phyloP scores from a whole-genome alignment of 2,113 vertebrate species.

The Aramus guarauna region DNA sequence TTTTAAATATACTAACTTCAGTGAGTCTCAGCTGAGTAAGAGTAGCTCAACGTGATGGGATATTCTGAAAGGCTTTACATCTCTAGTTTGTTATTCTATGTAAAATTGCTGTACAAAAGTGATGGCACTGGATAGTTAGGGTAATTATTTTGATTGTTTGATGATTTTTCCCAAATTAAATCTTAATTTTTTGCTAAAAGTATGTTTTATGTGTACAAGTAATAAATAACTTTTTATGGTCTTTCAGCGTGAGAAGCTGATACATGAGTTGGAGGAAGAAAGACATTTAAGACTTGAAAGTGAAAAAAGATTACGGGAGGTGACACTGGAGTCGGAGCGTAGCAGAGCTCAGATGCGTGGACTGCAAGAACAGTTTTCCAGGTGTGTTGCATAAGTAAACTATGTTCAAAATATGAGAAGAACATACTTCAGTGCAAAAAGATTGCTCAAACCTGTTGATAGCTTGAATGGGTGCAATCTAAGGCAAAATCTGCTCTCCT shows the following conservation, averaged over 20 bases:
- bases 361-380: conserved; percentile 88
- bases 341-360: conserved; percentile 85
- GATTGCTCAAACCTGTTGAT: neutral
- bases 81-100: neutral
- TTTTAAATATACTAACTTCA: neutral
- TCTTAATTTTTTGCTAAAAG: neutral
- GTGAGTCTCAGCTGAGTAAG: neutral
- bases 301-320: conserved; percentile 85
- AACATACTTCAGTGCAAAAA: neutral
- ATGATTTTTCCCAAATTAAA: neutral
- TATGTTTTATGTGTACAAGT: neutral
- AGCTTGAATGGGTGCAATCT: neutral
- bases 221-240: neutral
- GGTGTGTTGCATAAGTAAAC: conserved; percentile 63
- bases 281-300: conserved; percentile 87
- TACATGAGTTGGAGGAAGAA: conserved; percentile 91
- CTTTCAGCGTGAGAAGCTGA: conserved; percentile 90
- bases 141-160: neutral
- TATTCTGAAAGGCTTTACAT: neutral
- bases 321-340: conserved; percentile 84
- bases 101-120: neutral
- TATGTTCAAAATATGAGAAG: neutral
- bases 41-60: neutral
- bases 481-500: neutral
- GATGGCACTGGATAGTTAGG: neutral